These are phyloP conservation scores for Chelonoidis abingdonii DNA, from an alignment of 2,113 vertebrate species.

Conservation along the genomic window DNA sequence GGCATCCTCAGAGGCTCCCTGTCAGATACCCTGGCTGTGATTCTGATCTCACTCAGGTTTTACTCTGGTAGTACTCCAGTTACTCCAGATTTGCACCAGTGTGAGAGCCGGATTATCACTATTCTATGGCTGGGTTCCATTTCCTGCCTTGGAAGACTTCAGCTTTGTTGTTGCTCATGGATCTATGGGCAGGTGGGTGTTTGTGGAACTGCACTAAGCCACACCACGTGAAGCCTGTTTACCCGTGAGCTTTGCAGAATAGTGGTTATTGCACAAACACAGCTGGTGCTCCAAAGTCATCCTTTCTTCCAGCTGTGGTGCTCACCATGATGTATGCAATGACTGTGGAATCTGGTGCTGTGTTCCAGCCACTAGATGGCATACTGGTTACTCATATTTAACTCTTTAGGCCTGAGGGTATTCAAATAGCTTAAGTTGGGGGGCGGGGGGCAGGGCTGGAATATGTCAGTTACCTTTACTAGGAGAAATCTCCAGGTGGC, in stretches of 20 bases:
- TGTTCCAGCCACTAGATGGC: neutral
- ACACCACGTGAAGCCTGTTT: neutral
- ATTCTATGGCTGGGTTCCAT: neutral
- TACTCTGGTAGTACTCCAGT: neutral
- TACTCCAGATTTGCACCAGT: neutral
- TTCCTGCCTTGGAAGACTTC: neutral
- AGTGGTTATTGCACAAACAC: neutral
- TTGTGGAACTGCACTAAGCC: neutral
- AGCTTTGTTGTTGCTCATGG: neutral
- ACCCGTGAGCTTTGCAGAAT: neutral
- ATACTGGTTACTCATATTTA: neutral
- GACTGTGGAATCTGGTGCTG: neutral
- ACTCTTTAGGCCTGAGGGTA: neutral
- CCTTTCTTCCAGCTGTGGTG: neutral
- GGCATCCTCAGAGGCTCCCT: neutral
- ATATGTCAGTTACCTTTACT: neutral
- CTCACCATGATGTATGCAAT: neutral
- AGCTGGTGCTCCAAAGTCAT: neutral
- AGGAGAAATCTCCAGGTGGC: neutral
- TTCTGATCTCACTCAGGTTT: neutral
- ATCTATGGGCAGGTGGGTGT: neutral
- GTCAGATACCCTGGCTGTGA: neutral
- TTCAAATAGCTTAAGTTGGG: neutral
- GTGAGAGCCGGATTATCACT: neutral
- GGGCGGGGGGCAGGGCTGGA: too few relatives aligned